Evolutionary conservation across 2,888 invertebrate species (phyloP), one percentile per base, ranked within the genome.

Genomic region (Hipparchia semele): DNA sequence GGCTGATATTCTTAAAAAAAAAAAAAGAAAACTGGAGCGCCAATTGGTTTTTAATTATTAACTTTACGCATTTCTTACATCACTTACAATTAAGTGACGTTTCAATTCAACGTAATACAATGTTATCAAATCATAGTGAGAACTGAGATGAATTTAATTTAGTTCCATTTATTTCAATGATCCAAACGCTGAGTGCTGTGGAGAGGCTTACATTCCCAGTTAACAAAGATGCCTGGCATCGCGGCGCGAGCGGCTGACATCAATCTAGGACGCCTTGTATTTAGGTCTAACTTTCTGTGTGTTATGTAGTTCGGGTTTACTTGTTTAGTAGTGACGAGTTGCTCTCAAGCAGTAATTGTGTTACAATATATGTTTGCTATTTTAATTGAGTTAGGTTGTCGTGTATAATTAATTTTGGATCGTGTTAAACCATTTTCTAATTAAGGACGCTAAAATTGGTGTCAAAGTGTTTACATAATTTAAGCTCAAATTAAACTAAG

Each of bases 201-300:
- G 62, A 72, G 68, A 13, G 64, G 70, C 59, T 72, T 68, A 67
- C 73, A 75, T 58, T 68, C 65, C 58, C 65, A 73, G 72, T 73
- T 70, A 67, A 73, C 72, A 65, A 70, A 73, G 75, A 72, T 71
- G 73, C 65, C 70, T 75, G 72, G 75, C 62, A 70, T 61, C 62
- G 70, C 49, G 49, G 61, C 56, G 39, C 2, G 39, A 5, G 39
- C 39, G 68, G 68, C 72, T 70, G 45, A 49, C 68, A 61, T 68
- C 53, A 60, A 72, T 72, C 70, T 70, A 62, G 75, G 72, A 60
- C 70, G 64, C 9, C 68, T 68, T 73, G 73, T 51, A 72, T 8
- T 62, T 67, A 51, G 62, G 68, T 61, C 46, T 46, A 71, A 75
- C 62, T 73, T 73, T 56, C 49, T 51, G 67, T 49, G 62, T 62